Percentiles rank a stretch among this genome's conserved stretches.
These are phyloP conservation scores for Promerops cafer DNA, from an alignment of 2,113 vertebrate genomes.

Conservation along the genomic window DNA sequence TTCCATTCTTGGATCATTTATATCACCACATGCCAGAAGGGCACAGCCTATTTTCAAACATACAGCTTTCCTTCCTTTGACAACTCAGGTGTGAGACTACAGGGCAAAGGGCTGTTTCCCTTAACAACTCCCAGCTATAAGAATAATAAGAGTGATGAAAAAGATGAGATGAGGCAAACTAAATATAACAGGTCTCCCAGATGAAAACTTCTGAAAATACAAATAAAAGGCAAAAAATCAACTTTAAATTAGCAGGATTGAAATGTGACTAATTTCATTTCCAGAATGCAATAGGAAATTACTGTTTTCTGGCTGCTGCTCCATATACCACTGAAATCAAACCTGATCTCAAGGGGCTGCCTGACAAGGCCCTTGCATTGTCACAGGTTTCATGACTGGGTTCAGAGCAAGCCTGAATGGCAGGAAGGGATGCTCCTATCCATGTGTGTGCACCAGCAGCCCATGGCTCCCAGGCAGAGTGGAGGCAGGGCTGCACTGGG, in stretches of 20 bases:
- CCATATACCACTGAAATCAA: not conserved
- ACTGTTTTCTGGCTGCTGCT: not conserved
- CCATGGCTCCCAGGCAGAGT: not conserved
- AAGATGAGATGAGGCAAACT: not conserved
- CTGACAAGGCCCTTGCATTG: not conserved
- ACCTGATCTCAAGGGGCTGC: not conserved
- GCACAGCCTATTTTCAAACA: not conserved
- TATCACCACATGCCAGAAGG: not conserved
- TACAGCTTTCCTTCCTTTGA: not conserved
- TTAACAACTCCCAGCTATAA: not conserved
- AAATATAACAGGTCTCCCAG: not conserved
- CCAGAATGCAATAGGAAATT: not conserved
- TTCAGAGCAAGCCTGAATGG: not conserved
- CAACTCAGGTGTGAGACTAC: not conserved
- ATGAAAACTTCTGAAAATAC: not conserved
- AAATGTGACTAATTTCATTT: not conserved
- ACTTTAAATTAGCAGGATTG: not conserved
- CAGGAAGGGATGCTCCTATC: not conserved
- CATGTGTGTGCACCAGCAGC: fast-evolving
- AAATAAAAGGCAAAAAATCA: not conserved
- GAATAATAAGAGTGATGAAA: not conserved
- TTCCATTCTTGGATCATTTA: not conserved
- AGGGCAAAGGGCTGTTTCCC: not conserved
- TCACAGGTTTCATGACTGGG: not conserved
- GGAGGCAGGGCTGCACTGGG: not conserved